Evolutionary conservation across 64 coral and sea anemone species (phyloP).

Genomic region (Montipora capricornis): DNA sequence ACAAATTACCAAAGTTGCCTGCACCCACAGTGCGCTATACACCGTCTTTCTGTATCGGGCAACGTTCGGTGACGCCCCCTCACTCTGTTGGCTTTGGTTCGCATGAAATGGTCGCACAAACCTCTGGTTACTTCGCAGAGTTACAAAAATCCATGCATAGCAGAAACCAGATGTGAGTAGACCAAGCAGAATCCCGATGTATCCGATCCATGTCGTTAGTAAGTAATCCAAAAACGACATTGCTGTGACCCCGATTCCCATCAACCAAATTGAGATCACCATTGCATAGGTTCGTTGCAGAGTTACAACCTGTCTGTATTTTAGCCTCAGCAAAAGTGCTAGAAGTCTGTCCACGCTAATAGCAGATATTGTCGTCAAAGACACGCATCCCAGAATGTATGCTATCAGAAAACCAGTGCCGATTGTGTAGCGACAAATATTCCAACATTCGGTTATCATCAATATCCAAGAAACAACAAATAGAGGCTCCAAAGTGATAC

Average conservation of each 20-base stretch:
- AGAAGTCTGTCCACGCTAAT: slow-evolving; percentile 39
- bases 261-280: background rate
- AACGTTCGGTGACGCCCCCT: background rate
- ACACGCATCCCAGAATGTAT: background rate
- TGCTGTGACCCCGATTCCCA: background rate
- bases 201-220: background rate
- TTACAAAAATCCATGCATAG: background rate
- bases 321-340: background rate
- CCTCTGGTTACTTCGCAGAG: background rate
- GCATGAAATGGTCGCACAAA: background rate
- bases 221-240: background rate
- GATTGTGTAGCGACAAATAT: background rate
- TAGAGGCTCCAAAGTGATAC: background rate
- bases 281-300: background rate
- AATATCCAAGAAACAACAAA: background rate
- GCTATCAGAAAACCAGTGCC: background rate
- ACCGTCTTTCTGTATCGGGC: slow-evolving; percentile 28
- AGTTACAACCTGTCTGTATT: slow-evolving; percentile 13
- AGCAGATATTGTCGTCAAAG: background rate
- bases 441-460: background rate
- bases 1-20: background rate
- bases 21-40: background rate
- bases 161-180: background rate
- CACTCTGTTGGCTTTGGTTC: background rate
- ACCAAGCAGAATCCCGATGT: background rate